Conservation (phyloP, 2,888 invertebrate genomes). For the Tenthredo amoena region DNA sequence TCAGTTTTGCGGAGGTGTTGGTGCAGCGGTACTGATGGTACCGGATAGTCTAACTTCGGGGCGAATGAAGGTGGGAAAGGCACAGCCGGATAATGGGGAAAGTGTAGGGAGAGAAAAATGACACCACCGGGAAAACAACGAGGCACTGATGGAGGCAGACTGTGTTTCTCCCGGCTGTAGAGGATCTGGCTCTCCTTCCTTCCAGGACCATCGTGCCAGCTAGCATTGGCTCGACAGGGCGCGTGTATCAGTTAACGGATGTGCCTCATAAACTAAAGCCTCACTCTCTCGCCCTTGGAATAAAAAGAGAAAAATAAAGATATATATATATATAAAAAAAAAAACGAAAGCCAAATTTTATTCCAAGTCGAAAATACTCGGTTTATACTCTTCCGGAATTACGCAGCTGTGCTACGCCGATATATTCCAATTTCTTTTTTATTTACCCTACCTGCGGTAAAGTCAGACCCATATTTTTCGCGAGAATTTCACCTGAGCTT, state of each 20-base stretch:
- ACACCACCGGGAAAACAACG: slow-evolving; percentile 55
- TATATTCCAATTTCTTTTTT: neutral
- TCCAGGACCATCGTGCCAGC: neutral
- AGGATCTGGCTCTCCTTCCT: neutral
- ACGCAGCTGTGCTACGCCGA: neutral
- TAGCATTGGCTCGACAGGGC: slow-evolving; percentile 1
- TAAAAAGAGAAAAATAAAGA: neutral
- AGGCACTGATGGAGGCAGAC: slow-evolving; percentile 55
- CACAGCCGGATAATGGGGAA: slow-evolving; percentile 28
- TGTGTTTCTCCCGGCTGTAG: slow-evolving; percentile 19
- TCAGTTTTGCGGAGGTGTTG: neutral
- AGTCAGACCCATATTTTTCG: neutral
- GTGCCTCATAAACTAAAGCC: slow-evolving; percentile 36
- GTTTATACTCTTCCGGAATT: neutral
- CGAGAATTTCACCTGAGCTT: neutral
- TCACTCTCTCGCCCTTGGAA: neutral
- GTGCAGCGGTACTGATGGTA: neutral
- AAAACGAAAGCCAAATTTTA: neutral
- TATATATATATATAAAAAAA: too few species aligned
- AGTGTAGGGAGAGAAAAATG: slow-evolving; percentile 46
- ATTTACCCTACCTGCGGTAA: neutral
- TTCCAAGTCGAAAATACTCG: neutral
- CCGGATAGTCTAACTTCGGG: slow-evolving; percentile 23
- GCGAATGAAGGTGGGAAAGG: slow-evolving; percentile 34
- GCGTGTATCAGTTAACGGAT: slow-evolving; percentile 48